Conservation (phyloP, 2,113 vertebrate species). For the Dinomys branickii region DNA sequence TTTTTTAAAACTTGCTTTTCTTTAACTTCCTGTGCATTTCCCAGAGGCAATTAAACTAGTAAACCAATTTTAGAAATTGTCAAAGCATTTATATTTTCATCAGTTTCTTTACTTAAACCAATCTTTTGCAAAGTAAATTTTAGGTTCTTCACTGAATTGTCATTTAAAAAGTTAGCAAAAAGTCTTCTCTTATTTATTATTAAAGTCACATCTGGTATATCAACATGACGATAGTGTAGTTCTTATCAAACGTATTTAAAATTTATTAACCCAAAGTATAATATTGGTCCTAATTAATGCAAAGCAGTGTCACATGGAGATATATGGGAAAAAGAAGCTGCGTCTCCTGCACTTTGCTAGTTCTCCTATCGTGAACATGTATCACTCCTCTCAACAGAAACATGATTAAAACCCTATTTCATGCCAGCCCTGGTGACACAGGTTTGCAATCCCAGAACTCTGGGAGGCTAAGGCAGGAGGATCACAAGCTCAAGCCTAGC, state of each 20-base stretch:
- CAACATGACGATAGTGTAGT: not conserved
- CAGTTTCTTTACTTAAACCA: conserved; percentile 44
- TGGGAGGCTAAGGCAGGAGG: not conserved
- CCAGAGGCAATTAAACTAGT: conserved; percentile 11
- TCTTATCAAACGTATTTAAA: conserved; percentile 11
- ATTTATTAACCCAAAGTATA: not conserved
- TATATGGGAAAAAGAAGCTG: not conserved
- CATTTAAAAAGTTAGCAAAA: not conserved
- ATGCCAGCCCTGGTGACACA: not conserved
- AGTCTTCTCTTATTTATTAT: conserved; percentile 26
- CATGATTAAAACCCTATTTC: not conserved
- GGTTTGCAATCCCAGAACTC: not conserved
- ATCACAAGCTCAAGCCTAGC: not conserved
- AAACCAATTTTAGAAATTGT: conserved; percentile 42
- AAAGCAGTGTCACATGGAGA: not conserved
- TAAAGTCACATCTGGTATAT: not conserved
- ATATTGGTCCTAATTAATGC: not conserved
- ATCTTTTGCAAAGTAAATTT: conserved; percentile 32
- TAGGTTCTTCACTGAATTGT: conserved; percentile 4
- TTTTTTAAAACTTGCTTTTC: conserved; percentile 15
- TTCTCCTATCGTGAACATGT: not conserved
- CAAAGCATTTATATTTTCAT: conserved; percentile 12
- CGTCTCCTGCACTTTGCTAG: not conserved
- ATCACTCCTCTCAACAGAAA: conserved; percentile 29
- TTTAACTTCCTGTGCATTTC: conserved; percentile 53